Evolutionary conservation across 2,797 vertebrate genomes (phyloP).

Genomic region (Oryzias dopingdopingensis): DNA sequence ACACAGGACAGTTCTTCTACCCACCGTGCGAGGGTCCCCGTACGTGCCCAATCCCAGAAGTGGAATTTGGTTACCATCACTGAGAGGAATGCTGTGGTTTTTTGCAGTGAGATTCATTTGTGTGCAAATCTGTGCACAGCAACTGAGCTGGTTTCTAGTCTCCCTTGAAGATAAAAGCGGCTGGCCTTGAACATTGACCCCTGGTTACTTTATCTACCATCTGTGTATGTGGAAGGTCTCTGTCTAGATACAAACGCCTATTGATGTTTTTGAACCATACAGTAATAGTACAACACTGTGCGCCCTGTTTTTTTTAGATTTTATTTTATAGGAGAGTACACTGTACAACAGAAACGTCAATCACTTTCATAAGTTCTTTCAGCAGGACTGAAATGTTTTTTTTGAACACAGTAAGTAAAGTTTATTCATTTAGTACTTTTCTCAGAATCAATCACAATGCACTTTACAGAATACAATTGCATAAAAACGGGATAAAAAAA

Average conservation of each 20-base stretch:
- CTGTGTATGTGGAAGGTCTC: too few relatives aligned
- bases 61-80: slow-evolving; percentile 86
- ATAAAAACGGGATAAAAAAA: too few relatives aligned
- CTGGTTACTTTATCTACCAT: neutral
- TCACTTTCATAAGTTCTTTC: too few relatives aligned
- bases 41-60: slow-evolving; percentile 90
- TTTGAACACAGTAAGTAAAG: too few relatives aligned
- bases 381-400: too few relatives aligned
- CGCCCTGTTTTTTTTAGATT: too few relatives aligned
- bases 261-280: neutral
- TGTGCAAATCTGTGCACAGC: neutral
- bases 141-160: neutral
- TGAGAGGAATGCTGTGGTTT: slow-evolving; percentile 79
- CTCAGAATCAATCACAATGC: too few relatives aligned
- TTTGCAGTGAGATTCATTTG: slow-evolving; percentile 71
- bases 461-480: too few relatives aligned
- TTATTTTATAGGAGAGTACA: too few relatives aligned
- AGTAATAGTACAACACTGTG: neutral
- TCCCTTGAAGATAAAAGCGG: slow-evolving; percentile 1
- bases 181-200: slow-evolving; percentile 37
- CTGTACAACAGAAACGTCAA: too few relatives aligned
- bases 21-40: slow-evolving; percentile 80
- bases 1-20: slow-evolving; percentile 27
- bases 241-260: neutral
- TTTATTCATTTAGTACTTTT: too few relatives aligned